A percentile compares a stretch with the other conserved stretches of the same genome.
Evolutionary conservation across 2,797 vertebrate species (phyloP).

Genomic region (Gambelia wislizenii): DNA sequence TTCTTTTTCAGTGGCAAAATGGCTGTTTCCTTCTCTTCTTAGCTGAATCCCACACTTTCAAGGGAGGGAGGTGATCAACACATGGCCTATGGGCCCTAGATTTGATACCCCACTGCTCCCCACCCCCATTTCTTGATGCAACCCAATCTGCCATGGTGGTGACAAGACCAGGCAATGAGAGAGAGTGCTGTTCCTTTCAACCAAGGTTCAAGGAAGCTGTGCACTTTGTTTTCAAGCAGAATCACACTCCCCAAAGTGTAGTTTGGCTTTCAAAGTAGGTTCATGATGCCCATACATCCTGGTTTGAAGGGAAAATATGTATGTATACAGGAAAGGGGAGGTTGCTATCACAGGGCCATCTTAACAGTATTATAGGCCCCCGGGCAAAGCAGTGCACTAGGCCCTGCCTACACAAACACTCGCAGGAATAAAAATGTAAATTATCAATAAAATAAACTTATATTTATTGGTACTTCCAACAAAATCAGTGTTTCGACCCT

Average conservation of each 20-base stretch:
- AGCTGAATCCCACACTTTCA: background rate
- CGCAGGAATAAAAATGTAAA: too few relatives aligned
- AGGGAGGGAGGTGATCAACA: background rate
- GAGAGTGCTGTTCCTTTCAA: background rate
- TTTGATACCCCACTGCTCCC: background rate
- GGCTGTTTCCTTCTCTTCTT: background rate
- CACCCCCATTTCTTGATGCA: background rate
- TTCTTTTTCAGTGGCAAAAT: background rate
- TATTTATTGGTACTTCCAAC: too few relatives aligned
- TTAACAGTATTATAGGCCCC: too few relatives aligned
- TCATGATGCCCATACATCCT: background rate
- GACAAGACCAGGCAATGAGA: background rate
- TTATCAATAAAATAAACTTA: too few relatives aligned
- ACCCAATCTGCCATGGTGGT: background rate
- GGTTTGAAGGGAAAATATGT: background rate
- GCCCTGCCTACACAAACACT: too few relatives aligned
- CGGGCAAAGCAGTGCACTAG: too few relatives aligned
- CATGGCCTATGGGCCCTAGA: too few relatives aligned
- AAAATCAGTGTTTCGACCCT: too few relatives aligned
- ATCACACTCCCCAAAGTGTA: background rate
- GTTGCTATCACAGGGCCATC: background rate
- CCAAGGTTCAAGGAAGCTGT: background rate
- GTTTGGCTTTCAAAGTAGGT: background rate
- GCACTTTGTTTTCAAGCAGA: background rate
- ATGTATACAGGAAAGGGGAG: background rate